These are phyloP conservation scores for Tupiocoris notatus DNA, from an alignment of 2,888 invertebrate genomes.

Conservation along the genomic window DNA sequence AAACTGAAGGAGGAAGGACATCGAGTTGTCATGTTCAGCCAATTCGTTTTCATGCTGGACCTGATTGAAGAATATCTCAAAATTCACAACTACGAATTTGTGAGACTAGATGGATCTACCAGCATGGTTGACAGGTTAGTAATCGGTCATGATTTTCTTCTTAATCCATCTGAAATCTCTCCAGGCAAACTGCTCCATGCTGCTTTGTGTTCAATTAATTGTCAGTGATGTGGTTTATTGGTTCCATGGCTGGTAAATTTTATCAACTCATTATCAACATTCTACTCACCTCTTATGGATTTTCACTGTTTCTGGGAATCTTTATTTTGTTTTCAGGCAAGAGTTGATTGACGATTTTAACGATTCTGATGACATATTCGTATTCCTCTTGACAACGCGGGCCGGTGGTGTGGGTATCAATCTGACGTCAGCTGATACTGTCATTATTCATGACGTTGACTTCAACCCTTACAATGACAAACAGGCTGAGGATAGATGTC, in stretches of 20 bases:
- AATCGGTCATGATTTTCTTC: too few species aligned
- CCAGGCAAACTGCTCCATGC: too few species aligned
- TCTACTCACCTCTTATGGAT: too few species aligned
- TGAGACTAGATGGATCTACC: conserved; percentile 87
- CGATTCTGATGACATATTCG: conserved; percentile 72
- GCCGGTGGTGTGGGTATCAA: conserved; percentile 97
- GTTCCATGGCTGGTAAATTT: too few species aligned
- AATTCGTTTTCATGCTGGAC: conserved; percentile 94
- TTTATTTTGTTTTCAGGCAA: conserved; percentile 65
- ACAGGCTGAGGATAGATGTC: conserved; percentile 90
- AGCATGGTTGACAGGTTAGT: conserved; percentile 79
- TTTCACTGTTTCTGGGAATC: too few species aligned
- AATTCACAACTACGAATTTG: conserved; percentile 69
- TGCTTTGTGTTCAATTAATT: too few species aligned
- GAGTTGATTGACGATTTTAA: conserved; percentile 88
- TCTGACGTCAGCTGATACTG: conserved; percentile 90
- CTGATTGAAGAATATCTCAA: conserved; percentile 83
- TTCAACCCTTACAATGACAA: conserved; percentile 99
- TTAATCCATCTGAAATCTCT: too few species aligned
- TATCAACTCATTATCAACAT: too few species aligned
- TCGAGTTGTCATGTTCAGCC: conserved; percentile 89
- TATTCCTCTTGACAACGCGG: conserved; percentile 87
- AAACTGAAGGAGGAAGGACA: conserved; percentile 70
- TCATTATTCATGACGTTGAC: conserved; percentile 95
- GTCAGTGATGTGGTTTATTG: too few species aligned